Evolutionary conservation across 2,888 invertebrate species (phyloP).

Genomic region (Herminia tarsipennalis): DNA sequence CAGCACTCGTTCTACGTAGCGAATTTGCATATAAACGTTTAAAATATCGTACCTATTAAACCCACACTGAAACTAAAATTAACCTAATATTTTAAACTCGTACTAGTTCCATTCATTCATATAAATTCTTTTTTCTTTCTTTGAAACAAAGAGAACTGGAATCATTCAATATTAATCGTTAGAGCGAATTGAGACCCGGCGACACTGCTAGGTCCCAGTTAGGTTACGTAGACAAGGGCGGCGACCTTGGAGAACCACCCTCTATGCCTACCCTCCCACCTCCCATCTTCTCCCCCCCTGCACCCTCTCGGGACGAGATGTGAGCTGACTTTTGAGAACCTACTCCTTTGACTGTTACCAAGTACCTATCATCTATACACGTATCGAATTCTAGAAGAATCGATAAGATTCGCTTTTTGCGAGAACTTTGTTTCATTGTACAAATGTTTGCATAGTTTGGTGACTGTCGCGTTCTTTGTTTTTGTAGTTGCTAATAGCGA

Average conservation of each 20-base stretch:
- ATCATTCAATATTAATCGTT: constrained; percentile 70
- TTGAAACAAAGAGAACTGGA: constrained; percentile 35
- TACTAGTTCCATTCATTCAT: constrained; percentile 31
- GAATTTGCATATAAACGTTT: constrained; percentile 20
- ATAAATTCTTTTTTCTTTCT: constrained; percentile 14
- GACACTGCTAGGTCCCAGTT: constrained; percentile 74
- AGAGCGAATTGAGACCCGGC: constrained; percentile 63
- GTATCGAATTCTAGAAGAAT: constrained; percentile 35
- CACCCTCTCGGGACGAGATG: constrained; percentile 61
- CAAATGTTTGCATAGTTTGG: constrained; percentile 13
- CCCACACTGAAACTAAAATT: constrained; percentile 16
- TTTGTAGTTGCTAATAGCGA: constrained; percentile 6
- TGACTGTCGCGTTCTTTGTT: constrained; percentile 18
- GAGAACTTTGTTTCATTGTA: constrained; percentile 13
- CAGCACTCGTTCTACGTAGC: constrained; percentile 14
- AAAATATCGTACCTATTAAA: constrained; percentile 26
- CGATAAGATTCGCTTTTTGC: constrained; percentile 26
- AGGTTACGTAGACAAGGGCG: constrained; percentile 78
- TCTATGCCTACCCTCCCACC: constrained; percentile 27
- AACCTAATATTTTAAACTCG: constrained; percentile 12
- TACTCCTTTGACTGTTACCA: constrained; percentile 63
- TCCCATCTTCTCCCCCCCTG: constrained; percentile 27
- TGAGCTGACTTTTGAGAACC: constrained; percentile 74
- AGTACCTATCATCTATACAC: constrained; percentile 42
- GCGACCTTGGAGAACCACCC: constrained; percentile 72